Conservation (phyloP, 1,140 invertebrate species). For the Drosophila willistoni region DNA sequence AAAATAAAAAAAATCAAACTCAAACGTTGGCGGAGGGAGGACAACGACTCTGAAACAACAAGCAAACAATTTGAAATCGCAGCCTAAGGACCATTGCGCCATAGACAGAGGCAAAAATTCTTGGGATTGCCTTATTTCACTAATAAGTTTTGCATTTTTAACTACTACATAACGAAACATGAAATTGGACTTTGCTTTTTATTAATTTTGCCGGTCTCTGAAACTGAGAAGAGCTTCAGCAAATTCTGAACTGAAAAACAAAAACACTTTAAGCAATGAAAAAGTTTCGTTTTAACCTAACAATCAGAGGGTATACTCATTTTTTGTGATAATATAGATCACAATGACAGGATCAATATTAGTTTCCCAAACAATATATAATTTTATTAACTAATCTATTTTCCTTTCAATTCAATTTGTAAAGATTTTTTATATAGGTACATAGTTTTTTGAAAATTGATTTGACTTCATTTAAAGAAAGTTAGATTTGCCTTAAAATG, state of each 20-base stretch:
- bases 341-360: too few species aligned
- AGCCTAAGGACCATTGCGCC: not conserved
- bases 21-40: too few species aligned
- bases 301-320: not conserved
- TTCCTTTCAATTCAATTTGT: too few species aligned
- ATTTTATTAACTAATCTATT: too few species aligned
- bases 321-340: not conserved
- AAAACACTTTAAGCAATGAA: conserved; percentile 5
- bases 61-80: conserved; percentile 26
- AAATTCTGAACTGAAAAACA: conserved; percentile 3
- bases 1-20: too few species aligned
- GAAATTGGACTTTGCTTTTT: not conserved
- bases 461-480: too few species aligned
- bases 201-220: not conserved
- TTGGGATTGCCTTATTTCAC: conserved; percentile 24
- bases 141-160: conserved; percentile 72
- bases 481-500: too few species aligned
- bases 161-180: conserved; percentile 43
- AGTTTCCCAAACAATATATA: too few species aligned
- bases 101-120: conserved; percentile 4
- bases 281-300: not conserved
- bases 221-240: not conserved
- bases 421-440: too few species aligned
- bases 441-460: too few species aligned
- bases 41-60: too few species aligned